A percentile compares a stretch with the other conserved stretches of the same genome.
These are phyloP conservation scores for Empidonax alnorum DNA, from an alignment of 2,113 vertebrate species.

Conservation along the genomic window DNA sequence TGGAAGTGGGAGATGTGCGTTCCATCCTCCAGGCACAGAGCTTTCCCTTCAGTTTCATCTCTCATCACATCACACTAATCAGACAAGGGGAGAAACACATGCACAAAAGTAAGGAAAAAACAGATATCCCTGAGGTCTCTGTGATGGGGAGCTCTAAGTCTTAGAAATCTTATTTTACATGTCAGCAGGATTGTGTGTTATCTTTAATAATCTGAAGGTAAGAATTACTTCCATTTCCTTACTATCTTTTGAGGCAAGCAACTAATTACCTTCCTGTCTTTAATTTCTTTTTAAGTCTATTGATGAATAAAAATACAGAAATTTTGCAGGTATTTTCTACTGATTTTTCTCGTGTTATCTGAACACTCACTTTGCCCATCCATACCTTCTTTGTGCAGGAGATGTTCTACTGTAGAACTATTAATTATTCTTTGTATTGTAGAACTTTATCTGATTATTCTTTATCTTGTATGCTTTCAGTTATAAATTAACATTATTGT, in stretches of 20 bases:
- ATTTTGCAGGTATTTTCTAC: not conserved
- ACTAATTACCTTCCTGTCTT: not conserved
- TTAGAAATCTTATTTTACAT: not conserved
- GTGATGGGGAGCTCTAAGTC: not conserved
- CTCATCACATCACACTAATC: not conserved
- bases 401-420: not conserved
- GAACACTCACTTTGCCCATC: not conserved
- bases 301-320: not conserved
- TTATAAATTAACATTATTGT: not conserved
- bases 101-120: not conserved
- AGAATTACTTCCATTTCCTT: not conserved
- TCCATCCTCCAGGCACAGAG: fast-evolving
- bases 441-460: not conserved
- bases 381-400: not conserved
- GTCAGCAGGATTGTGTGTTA: not conserved
- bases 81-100: not conserved
- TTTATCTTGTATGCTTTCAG: not conserved
- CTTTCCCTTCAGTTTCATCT: not conserved
- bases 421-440: not conserved
- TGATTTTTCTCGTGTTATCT: not conserved
- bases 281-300: not conserved
- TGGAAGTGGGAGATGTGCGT: not conserved
- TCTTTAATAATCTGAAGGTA: not conserved
- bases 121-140: not conserved
- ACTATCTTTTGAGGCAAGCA: not conserved